Percentiles rank a stretch among this genome's conserved stretches.
phyloP scores from a whole-genome alignment of 2,113 vertebrate species.

The Pseudopipra pipra region DNA sequence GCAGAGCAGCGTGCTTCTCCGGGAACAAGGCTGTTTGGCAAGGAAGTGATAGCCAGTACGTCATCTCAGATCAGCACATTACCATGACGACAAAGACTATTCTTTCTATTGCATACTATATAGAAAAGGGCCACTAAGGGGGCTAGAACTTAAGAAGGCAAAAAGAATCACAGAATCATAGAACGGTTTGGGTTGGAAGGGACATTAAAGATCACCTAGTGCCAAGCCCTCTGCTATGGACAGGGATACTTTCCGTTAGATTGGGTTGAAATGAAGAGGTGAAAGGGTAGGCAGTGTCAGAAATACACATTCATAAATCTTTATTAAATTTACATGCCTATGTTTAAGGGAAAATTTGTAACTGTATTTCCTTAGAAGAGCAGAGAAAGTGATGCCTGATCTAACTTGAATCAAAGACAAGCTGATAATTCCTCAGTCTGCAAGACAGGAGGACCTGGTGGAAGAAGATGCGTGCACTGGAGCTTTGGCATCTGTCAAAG shows the following conservation, averaged over 20 bases:
- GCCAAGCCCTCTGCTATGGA: accelerated
- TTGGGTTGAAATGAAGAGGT: neutral
- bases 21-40: neutral
- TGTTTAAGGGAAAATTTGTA: neutral
- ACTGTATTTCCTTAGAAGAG: neutral
- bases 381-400: neutral
- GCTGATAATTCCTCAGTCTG: neutral
- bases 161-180: neutral
- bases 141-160: neutral
- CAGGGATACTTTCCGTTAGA: neutral
- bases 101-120: neutral
- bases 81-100: accelerated
- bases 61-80: accelerated
- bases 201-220: neutral
- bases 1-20: accelerated
- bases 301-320: neutral
- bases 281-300: neutral
- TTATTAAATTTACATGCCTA: neutral
- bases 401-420: neutral
- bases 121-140: neutral
- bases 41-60: neutral
- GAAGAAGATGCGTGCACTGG: neutral
- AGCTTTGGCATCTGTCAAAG: neutral
- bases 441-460: neutral
- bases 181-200: neutral